A percentile compares a stretch with the other conserved stretches of the same genome.
Conservation (phyloP, 1,140 invertebrate genomes). For the Monomorium pharaonis region DNA sequence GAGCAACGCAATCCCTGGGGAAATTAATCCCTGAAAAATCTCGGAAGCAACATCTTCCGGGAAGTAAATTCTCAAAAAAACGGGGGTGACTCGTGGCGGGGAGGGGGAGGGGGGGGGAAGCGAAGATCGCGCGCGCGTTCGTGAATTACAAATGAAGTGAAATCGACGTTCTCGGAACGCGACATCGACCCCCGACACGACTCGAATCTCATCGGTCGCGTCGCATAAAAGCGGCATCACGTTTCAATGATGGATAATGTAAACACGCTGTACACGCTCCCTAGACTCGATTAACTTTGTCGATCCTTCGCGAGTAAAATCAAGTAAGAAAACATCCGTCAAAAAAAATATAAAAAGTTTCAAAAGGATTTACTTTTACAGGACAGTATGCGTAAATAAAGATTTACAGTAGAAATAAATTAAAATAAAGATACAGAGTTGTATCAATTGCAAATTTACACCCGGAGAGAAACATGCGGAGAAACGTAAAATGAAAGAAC, state of each 20-base stretch:
- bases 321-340: not conserved
- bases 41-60: conserved; percentile 46
- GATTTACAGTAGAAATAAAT: not conserved
- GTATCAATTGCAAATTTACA: not conserved
- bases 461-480: not conserved
- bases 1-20: conserved; percentile 50
- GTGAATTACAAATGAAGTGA: conserved; percentile 32
- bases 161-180: conserved; percentile 4
- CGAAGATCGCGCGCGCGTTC: conserved; percentile 6
- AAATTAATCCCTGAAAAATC: conserved; percentile 59
- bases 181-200: not conserved
- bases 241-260: not conserved
- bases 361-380: not conserved
- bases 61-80: conserved; percentile 43
- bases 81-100: not conserved
- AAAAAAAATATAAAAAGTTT: not conserved
- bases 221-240: not conserved
- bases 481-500: not conserved
- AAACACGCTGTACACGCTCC: not conserved
- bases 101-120: not conserved
- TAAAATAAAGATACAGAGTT: not conserved
- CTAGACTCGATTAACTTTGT: not conserved
- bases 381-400: too few species aligned
- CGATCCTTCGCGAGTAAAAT: not conserved
- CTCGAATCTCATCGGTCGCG: not conserved